Percentiles rank a stretch among this genome's conserved stretches.
phyloP scores from a whole-genome alignment of 2,888 invertebrate species.

The Opisthograptis luteolata region DNA sequence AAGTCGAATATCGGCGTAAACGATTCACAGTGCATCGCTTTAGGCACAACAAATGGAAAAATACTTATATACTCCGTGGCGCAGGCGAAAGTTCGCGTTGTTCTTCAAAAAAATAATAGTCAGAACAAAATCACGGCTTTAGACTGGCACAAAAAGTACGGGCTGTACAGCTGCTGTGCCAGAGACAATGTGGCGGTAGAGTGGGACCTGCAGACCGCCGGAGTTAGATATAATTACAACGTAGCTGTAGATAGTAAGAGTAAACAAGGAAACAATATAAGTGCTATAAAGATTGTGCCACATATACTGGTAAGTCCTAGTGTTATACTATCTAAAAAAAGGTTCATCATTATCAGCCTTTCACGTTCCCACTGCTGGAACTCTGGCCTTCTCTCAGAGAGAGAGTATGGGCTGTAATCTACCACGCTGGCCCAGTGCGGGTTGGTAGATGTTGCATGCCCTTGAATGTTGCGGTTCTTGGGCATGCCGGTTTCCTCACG shows the following conservation, averaged over 20 bases:
- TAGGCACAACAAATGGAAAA: conserved; percentile 90
- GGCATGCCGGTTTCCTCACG: no score
- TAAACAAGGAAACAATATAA: conserved; percentile 81
- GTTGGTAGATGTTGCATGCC: no score
- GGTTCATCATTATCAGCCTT: no score
- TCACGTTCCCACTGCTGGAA: no score
- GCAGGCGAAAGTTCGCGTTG: conserved; percentile 86
- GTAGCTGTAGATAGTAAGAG: conserved; percentile 86
- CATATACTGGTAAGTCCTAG: conserved; percentile 68
- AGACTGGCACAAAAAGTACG: conserved; percentile 83
- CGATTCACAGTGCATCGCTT: conserved; percentile 83
- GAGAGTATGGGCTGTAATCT: no score
- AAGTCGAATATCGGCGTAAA: conserved; percentile 56
- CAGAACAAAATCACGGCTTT: conserved; percentile 73
- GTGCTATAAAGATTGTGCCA: conserved; percentile 85
- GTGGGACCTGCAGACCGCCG: conserved; percentile 81
- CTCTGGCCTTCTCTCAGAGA: no score
- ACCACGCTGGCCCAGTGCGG: no score
- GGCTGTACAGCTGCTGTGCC: conserved; percentile 82
- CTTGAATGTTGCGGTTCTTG: no score
- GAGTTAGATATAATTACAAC: conserved; percentile 78
- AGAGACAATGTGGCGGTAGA: conserved; percentile 80
- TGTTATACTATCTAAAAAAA: no score
- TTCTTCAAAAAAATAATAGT: conserved; percentile 79
- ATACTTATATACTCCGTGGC: conserved; percentile 89